Base-by-base conservation (phyloP, 1,140 invertebrate species). In the Eueides isabella region DNA sequence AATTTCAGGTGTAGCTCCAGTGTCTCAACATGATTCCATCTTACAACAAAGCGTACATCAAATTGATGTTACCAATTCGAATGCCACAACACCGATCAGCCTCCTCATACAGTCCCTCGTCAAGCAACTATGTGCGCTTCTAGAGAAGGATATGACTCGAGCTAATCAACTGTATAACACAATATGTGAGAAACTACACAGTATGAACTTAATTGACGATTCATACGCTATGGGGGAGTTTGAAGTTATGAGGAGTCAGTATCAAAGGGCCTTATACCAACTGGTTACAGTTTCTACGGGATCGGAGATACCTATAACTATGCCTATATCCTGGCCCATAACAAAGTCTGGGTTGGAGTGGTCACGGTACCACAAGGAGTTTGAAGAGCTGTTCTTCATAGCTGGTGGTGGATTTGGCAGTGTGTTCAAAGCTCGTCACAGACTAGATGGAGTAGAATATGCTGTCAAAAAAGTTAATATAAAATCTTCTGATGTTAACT, bases 381-480 rank as follows among this genome's bases (percentile, higher is more conserved):
- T 97, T 93, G 94, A 96, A 70, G 97, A 98, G 89, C 76, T 96
- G 16, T 92, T 82, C 70, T 96, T 95, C 73, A 96, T 98, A 63
- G 96, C 96, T 31, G 94, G 94, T 74, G 97, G 97, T 63, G 97
- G 96, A 6, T 97, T 97, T 90, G 96, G 96, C 12, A 91, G 94
- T 77, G 96, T 94, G 5, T 94, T 89, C 77, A 93, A 93, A 88
- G 93, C 92, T 2, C 91, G 93, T 81, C 95, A 97, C 87, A 95
- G 95, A 81, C 83, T 98, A 1, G 97, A 98, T 88, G 95, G 95
- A 16, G 94, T 95, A 14, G 94, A 96, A 76, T 98, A 98, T 94
- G 97, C 97, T 12, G 94, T 98, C 2, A 98, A 98, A 87, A 97
- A 97, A 89, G 96, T 98, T 41, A 92, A 93, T 75, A 95, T 97